Evolutionary conservation across 2,888 invertebrate species (phyloP).

Genomic region (Dicranocentrus wangi): DNA sequence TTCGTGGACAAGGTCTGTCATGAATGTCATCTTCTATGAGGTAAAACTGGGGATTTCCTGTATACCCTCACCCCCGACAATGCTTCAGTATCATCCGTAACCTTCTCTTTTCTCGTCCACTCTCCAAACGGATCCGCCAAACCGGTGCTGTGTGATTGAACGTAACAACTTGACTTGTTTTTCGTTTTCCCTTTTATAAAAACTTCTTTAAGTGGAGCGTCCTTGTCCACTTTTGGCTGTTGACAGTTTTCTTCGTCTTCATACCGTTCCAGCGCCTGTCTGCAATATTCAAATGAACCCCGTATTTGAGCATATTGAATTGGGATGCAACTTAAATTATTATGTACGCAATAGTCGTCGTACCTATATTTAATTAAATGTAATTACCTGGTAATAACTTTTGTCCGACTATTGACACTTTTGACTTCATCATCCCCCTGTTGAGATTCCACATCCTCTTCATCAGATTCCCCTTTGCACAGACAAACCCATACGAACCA

Average conservation of each 20-base stretch:
- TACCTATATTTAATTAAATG: no score
- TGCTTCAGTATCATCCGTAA: slow-evolving; percentile 40
- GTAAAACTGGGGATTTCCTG: slow-evolving; percentile 44
- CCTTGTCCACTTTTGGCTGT: not conserved
- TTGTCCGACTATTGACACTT: slow-evolving; percentile 49
- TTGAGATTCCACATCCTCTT: slow-evolving; percentile 31
- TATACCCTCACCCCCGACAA: slow-evolving; percentile 38
- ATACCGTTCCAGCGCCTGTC: no score
- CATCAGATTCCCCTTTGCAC: slow-evolving; percentile 36
- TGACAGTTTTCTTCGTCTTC: slow-evolving; percentile 20
- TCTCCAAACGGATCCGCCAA: slow-evolving; percentile 44
- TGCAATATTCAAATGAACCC: not conserved
- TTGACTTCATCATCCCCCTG: slow-evolving; percentile 36
- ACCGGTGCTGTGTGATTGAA: slow-evolving; percentile 10
- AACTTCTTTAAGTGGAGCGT: not conserved
- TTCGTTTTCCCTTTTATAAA: not conserved
- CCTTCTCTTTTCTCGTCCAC: slow-evolving; percentile 36
- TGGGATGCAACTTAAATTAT: no score
- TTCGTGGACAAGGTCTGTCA: no score
- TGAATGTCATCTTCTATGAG: slow-evolving; percentile 44
- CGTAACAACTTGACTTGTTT: slow-evolving; percentile 31
- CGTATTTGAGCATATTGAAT: not conserved
- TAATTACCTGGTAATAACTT: slow-evolving; percentile 43
- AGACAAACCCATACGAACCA: slow-evolving; percentile 50
- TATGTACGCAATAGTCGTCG: no score